phyloP scores from a whole-genome alignment of 2,113 vertebrate genomes.

The Grammomys dolichurus region DNA sequence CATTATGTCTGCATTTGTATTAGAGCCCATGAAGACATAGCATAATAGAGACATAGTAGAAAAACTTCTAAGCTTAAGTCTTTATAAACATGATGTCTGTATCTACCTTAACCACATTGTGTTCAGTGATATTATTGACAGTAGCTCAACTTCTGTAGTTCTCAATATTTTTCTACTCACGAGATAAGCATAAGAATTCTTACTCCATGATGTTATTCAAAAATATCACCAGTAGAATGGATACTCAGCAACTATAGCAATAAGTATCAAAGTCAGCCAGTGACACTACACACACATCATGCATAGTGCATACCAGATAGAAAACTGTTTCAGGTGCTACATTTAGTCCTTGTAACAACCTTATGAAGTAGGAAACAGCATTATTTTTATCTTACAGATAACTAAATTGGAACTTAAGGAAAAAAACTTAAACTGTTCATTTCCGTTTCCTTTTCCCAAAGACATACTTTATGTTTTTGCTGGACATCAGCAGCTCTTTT shows the following conservation, averaged over 20 bases:
- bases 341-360: neutral
- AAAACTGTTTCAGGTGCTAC: neutral
- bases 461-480: neutral
- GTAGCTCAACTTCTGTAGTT: neutral
- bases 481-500: neutral
- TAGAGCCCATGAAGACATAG: neutral
- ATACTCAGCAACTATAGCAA: neutral
- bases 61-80: neutral
- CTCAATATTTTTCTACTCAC: neutral
- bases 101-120: neutral
- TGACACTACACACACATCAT: neutral
- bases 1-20: neutral
- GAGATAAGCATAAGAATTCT: neutral
- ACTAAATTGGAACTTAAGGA: neutral
- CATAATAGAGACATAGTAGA: neutral
- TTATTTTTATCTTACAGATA: constrained; percentile 20
- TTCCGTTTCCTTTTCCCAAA: neutral
- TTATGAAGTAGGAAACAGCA: neutral
- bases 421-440: neutral
- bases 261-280: too few relatives aligned
- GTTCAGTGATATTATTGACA: neutral
- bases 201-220: neutral
- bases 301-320: neutral
- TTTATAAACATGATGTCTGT: neutral
- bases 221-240: neutral